Percentiles rank a stretch among this genome's conserved stretches.
Evolutionary conservation across 2,797 vertebrate genomes (phyloP).

Genomic region (Scomberomorus guttatus): DNA sequence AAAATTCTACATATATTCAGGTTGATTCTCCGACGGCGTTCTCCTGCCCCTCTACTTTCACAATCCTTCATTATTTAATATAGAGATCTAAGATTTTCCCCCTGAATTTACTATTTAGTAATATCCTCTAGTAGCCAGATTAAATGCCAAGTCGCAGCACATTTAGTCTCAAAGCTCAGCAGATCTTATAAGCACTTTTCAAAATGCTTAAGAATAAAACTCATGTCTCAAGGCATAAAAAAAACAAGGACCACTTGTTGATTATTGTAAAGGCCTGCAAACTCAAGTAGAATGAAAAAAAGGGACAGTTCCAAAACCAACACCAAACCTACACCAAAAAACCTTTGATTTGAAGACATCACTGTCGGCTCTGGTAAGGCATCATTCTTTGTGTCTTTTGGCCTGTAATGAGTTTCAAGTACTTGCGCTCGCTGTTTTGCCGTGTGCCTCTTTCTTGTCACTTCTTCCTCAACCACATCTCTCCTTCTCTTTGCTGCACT

Average conservation of each 20-base stretch:
- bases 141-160: not conserved
- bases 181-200: not conserved
- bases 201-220: not conserved
- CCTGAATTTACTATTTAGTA: not conserved
- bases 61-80: conserved; percentile 9
- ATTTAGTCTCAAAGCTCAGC: not conserved
- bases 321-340: not conserved
- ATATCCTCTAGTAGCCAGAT: not conserved
- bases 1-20: conserved; percentile 34
- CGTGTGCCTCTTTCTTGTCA: not conserved
- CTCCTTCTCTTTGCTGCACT: not conserved
- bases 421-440: not conserved
- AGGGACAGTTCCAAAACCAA: not conserved
- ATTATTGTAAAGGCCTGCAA: not conserved
- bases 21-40: conserved; percentile 9
- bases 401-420: not conserved
- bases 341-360: not conserved
- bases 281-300: not conserved
- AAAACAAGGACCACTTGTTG: no score
- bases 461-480: not conserved
- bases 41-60: not conserved
- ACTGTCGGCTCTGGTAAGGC: no score
- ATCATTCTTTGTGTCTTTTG: not conserved
- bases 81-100: not conserved
- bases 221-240: not conserved